Evolutionary conservation across 2,888 invertebrate genomes (phyloP).

Genomic region (Apodemia zela): DNA sequence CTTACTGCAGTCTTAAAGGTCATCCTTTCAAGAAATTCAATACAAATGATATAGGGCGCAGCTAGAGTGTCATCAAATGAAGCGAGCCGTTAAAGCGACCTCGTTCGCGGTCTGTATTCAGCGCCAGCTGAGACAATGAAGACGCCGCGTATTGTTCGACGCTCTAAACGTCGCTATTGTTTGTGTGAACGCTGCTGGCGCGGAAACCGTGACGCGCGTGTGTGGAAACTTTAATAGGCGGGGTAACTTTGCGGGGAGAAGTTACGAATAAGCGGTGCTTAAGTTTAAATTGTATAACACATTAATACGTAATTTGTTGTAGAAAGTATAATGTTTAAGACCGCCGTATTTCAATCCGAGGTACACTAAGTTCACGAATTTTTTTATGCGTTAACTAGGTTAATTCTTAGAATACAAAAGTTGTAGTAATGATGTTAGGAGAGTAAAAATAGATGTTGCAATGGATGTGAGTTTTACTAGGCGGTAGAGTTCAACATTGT

Average conservation of each 20-base stretch:
- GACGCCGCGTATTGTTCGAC: constrained; percentile 20
- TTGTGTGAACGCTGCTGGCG: constrained; percentile 6
- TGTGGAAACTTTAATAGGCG: constrained; percentile 14
- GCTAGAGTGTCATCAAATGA: constrained; percentile 8
- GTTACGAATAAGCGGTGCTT: not conserved
- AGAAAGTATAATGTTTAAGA: too few relatives aligned
- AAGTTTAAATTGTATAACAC: too few relatives aligned
- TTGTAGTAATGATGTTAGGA: too few relatives aligned
- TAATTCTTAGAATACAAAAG: too few relatives aligned
- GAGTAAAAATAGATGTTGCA: too few relatives aligned
- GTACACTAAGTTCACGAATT: too few relatives aligned
- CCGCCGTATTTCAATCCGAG: too few relatives aligned
- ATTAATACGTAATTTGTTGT: too few relatives aligned
- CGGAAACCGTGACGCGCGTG: constrained; percentile 5
- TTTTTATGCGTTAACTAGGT: too few relatives aligned
- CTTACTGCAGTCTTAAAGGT: not conserved
- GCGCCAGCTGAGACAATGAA: constrained; percentile 21
- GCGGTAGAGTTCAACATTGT: too few relatives aligned
- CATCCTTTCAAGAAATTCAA: not conserved
- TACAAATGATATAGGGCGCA: not conserved
- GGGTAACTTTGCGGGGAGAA: constrained; percentile 7
- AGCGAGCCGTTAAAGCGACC: constrained; percentile 22
- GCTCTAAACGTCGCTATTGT: constrained; percentile 19
- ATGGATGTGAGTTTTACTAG: too few relatives aligned
- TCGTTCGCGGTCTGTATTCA: constrained; percentile 21